Evolutionary conservation across 2,113 vertebrate species (phyloP).

Genomic region (Hydropotes inermis): DNA sequence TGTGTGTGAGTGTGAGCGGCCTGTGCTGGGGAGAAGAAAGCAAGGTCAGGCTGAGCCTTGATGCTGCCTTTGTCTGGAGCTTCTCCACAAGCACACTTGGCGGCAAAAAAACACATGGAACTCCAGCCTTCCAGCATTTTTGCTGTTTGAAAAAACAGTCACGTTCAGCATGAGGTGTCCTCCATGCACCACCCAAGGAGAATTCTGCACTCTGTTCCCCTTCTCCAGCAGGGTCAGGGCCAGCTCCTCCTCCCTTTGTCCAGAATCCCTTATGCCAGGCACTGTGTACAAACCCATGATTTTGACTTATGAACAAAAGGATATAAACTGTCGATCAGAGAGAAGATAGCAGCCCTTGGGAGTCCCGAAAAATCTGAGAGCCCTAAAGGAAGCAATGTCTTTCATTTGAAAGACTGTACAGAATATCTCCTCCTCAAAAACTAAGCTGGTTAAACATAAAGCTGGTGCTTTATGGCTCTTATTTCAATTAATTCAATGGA

Average conservation of each 20-base stretch:
- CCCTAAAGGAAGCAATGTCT: background rate
- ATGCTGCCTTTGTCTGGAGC: background rate
- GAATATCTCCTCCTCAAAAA: background rate
- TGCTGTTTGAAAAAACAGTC: background rate
- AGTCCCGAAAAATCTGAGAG: background rate
- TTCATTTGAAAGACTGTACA: background rate
- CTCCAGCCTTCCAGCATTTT: background rate
- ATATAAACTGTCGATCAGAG: background rate
- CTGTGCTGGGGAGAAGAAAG: background rate
- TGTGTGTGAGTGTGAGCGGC: rapidly evolving
- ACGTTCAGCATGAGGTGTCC: background rate
- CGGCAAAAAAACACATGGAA: background rate
- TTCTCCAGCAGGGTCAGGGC: background rate
- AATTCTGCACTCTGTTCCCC: background rate
- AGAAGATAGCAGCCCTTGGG: background rate
- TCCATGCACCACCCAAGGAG: background rate
- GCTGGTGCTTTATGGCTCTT: background rate
- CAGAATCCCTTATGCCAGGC: background rate
- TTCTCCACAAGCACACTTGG: background rate
- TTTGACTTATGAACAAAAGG: background rate
- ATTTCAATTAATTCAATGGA: background rate
- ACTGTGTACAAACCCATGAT: background rate
- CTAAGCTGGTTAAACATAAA: background rate
- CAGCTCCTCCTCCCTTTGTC: rapidly evolving
- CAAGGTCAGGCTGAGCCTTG: rapidly evolving